Base-by-base conservation (phyloP, 2,797 vertebrate genomes). In the Pipistrellus pipistrellus region DNA sequence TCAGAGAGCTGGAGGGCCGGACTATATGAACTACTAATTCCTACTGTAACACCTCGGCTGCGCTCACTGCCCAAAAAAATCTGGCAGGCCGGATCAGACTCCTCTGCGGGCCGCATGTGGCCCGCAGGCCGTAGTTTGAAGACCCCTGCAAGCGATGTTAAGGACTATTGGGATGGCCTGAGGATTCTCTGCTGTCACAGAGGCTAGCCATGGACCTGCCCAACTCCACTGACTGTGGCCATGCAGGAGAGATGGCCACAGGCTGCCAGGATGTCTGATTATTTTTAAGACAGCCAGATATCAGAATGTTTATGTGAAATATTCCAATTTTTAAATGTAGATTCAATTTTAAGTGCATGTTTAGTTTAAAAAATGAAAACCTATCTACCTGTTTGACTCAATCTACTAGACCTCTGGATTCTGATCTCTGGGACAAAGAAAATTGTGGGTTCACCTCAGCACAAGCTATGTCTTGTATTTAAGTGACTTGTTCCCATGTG, bases 181-280 rank as follows among this genome's bases (percentile, higher is more conserved):
- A 20, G 30, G n/a, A 30, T 4, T 41, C n/a, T 15, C 30, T 30
- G 10, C 18, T 35, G 21, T 55, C 53, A 5, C 0, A 12, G 9
- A 0, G 1, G 4, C 59, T 0, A 0, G n/a, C 5, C 30, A 11
- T 38, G 27, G 2, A 62, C 27, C 6, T 53, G 3, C 8, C 14
- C 20, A 27, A 1, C 21, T 68, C 41, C 5, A 4, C 4, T 6
- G 8, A 14, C 75, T 6, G 17, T 6, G 17, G 27, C 59, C 17
- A 2, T 10, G 7, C 3, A 55, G n/a, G 23, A 71, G 73, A 55
- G 30, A 4, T 62, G 32, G 25, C 17, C 21, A 21, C 3, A 0
- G 4, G 30, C 9, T 48, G 10, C 41, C 21, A 71, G 15, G 12
- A 75, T 10, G 51, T 75, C 18, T 64, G 20, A 64, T 13, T 32